phyloP scores from a whole-genome alignment of 2,113 vertebrate genomes.

The Cyprinus carpio region DNA sequence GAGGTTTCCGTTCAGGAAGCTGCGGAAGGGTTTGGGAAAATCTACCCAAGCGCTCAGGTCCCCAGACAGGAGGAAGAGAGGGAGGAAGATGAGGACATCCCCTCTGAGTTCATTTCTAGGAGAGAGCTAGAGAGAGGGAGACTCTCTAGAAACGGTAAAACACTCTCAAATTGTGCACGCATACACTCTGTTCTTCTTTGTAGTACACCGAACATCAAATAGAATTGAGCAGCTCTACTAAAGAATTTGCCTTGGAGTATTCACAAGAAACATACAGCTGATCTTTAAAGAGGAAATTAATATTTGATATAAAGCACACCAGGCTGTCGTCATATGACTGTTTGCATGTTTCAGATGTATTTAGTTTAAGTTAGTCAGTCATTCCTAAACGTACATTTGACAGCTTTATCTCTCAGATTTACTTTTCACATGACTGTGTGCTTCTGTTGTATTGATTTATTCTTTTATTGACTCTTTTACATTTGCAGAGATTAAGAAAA shows the following conservation, averaged over 20 bases:
- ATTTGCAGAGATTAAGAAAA: conserved; percentile 88
- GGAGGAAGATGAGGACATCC: conserved; percentile 81
- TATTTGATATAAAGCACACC: conserved; percentile 22
- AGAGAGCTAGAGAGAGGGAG: conserved; percentile 89
- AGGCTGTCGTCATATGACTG: not conserved
- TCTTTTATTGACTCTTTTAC: not conserved
- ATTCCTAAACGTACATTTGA: not conserved
- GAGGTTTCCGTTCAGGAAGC: conserved; percentile 47
- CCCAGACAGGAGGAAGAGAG: conserved; percentile 77
- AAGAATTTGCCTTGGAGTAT: not conserved
- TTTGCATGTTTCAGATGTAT: not conserved
- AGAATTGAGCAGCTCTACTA: not conserved
- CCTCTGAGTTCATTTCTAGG: conserved; percentile 88
- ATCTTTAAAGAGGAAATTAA: conserved; percentile 27
- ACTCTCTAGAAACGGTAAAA: conserved; percentile 88
- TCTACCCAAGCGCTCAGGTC: conserved; percentile 81
- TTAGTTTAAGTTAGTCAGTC: not conserved
- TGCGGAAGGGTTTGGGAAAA: conserved; percentile 90
- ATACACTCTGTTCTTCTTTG: not conserved
- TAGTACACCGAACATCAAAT: conserved; percentile 12
- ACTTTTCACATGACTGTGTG: conserved; percentile 38
- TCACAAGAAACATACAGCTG: not conserved
- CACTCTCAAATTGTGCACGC: not conserved
- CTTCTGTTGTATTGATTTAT: not conserved
- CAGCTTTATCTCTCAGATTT: not conserved